phyloP scores from a whole-genome alignment of 2,113 vertebrate genomes.

The Perccottus glenii region DNA sequence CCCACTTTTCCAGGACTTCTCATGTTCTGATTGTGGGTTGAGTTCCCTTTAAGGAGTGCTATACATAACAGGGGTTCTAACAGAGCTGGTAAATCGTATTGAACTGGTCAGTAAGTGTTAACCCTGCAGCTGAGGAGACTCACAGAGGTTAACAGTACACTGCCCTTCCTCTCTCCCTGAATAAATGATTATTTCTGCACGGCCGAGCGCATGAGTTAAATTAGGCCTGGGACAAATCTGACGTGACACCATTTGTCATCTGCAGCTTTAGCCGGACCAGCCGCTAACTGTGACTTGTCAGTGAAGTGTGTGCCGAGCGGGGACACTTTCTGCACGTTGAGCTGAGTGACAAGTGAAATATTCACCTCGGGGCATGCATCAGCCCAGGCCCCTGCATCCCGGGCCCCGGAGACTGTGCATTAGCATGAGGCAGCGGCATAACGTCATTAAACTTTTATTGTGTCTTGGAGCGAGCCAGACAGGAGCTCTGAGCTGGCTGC shows the following conservation, averaged over 20 bases:
- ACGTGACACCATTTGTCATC: conserved; percentile 17
- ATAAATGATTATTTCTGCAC: conserved; percentile 44
- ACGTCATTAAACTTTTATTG: conserved; percentile 66
- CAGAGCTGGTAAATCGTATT: too few species aligned
- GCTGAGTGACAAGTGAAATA: conserved; percentile 44
- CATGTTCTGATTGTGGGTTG: too few species aligned
- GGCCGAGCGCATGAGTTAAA: conserved; percentile 27
- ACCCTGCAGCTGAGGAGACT: conserved; percentile 19
- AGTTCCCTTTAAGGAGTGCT: too few species aligned
- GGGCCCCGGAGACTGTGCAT: conserved; percentile 32
- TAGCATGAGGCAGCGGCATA: conserved; percentile 36
- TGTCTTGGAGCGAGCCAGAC: conserved; percentile 28
- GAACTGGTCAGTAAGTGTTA: neutral
- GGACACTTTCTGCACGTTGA: conserved; percentile 8
- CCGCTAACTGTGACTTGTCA: neutral
- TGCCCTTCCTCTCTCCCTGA: conserved; percentile 8
- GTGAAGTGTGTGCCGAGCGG: neutral
- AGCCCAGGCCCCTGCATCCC: conserved; percentile 26
- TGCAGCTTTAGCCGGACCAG: neutral
- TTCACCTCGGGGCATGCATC: conserved; percentile 19
- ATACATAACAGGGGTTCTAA: too few species aligned
- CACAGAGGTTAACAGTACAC: conserved; percentile 21
- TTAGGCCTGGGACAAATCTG: conserved; percentile 10
- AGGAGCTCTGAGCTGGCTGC: conserved; percentile 40
- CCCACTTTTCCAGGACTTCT: too few species aligned